These are phyloP conservation scores for Vanessa atalanta DNA, from an alignment of 1,140 invertebrate genomes.

Conservation along the genomic window DNA sequence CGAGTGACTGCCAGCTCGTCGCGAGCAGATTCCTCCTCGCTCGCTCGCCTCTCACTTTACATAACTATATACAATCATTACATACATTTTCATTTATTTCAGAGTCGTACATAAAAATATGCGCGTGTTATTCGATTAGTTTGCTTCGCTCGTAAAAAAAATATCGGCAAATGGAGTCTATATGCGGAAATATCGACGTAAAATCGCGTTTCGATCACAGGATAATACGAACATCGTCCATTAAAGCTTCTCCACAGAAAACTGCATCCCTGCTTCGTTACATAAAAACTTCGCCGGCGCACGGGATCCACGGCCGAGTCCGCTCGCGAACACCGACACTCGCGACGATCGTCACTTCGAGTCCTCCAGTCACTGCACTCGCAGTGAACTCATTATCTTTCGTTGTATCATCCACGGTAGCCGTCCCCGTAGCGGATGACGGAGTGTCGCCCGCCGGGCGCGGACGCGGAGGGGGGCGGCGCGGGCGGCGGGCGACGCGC, in stretches of 20 bases:
- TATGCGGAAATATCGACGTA: constrained; percentile 13
- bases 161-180: constrained; percentile 16
- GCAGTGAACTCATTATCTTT: neutral
- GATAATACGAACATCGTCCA: constrained; percentile 22
- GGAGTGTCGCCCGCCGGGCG: neutral
- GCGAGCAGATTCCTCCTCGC: constrained; percentile 17
- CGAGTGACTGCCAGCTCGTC: neutral
- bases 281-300: constrained; percentile 26
- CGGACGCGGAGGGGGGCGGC: constrained; percentile 74
- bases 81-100: neutral
- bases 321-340: too few species aligned
- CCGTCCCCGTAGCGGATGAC: constrained; percentile 4
- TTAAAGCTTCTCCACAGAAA: constrained; percentile 17
- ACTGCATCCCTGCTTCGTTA: constrained; percentile 39
- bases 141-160: constrained; percentile 18
- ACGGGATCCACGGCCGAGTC: too few species aligned
- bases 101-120: constrained; percentile 8
- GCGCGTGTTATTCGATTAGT: neutral
- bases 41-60: constrained; percentile 1
- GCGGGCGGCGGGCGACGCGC: constrained; percentile 81
- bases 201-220: constrained; percentile 22
- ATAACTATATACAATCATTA: constrained; percentile 11
- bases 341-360: too few species aligned
- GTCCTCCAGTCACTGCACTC: too few species aligned
- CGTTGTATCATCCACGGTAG: neutral